phyloP scores from a whole-genome alignment of 1,140 invertebrate species.

The Diploscapter pachys region DNA sequence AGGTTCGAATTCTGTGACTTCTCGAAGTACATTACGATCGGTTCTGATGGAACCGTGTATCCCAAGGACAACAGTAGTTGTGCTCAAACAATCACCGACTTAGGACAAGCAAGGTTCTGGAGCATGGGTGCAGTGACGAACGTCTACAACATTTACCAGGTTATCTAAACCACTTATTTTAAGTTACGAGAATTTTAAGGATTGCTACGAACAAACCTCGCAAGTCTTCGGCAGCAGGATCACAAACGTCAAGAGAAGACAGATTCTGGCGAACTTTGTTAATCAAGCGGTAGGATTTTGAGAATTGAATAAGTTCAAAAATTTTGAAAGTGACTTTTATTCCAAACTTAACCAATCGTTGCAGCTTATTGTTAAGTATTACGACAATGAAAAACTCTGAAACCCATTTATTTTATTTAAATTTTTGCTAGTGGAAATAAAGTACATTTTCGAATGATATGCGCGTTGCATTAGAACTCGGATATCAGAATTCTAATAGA shows the following conservation, averaged over 20 bases:
- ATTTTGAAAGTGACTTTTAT: no score
- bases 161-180: no score
- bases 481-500: no score
- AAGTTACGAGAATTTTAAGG: background rate
- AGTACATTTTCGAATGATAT: slow-evolving; percentile 2
- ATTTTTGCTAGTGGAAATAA: background rate
- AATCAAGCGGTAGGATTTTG: slow-evolving; percentile 20
- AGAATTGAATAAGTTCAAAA: background rate
- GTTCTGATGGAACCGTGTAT: slow-evolving; percentile 24
- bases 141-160: slow-evolving; percentile 48
- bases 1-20: slow-evolving; percentile 45
- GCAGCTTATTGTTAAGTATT: background rate
- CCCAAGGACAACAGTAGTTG: slow-evolving; percentile 29
- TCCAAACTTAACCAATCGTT: no score
- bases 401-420: no score
- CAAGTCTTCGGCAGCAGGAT: slow-evolving; percentile 9
- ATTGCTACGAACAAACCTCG: slow-evolving; percentile 20
- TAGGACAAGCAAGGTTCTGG: slow-evolving; percentile 34
- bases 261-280: slow-evolving; percentile 11
- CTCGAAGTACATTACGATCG: slow-evolving; percentile 41
- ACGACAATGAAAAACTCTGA: slow-evolving; percentile 13
- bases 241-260: background rate
- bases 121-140: slow-evolving; percentile 14
- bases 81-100: slow-evolving; percentile 20
- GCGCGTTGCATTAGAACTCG: background rate